Evolutionary conservation across 2,888 invertebrate genomes (phyloP), one percentile per base, ranked within the genome.

Genomic region (Orthosia gothica): DNA sequence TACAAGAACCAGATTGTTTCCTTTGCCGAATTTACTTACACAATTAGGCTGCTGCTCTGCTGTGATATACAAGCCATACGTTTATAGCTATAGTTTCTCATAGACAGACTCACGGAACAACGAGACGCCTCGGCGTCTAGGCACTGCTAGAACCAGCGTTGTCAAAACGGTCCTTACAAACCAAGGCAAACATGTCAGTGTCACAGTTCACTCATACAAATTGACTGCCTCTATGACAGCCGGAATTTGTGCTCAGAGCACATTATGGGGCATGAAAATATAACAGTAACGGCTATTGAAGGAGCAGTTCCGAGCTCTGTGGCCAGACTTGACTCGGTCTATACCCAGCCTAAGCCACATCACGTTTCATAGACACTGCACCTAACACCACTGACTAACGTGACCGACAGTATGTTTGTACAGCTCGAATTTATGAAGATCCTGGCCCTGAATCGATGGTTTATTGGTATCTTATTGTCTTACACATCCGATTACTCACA

Each of bases 381-480:
- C 18, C 23, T 50, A 45, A 58, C 63, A 70, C 16, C 58, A 16
- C 47, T 23, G 61, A 50, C n/a, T 26, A 45, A 59, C 70, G 62
- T 76, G 47, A n/a, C 32, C 45, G 20, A 58, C 55, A 47, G 18
- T 82, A 58, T 83, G 50, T 76, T 73, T 58, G 18, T 49, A 73
- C 61, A 67, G 47, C 49, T 20, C 47, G 13, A 32, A 83, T 75
- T 83, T 83, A 70, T 47, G 20, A 23, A 5, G 23, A 61, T 69
- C 68, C 74, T 76, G 58, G 15, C 7, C 61, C 13, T 54, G n/a
- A n/a, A 50, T 54, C 40, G 26, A 26, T 64, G 12, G 57, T 82
- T 77, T 62, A 77, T 45, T 45, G 59, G 7, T 45, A 59, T 71
- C 65, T 67, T 76, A 69, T 66, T 77, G 62, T 71, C 47, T 81